phyloP scores from a whole-genome alignment of 1,140 invertebrate species.

The Pseudomyrmex gracilis region DNA sequence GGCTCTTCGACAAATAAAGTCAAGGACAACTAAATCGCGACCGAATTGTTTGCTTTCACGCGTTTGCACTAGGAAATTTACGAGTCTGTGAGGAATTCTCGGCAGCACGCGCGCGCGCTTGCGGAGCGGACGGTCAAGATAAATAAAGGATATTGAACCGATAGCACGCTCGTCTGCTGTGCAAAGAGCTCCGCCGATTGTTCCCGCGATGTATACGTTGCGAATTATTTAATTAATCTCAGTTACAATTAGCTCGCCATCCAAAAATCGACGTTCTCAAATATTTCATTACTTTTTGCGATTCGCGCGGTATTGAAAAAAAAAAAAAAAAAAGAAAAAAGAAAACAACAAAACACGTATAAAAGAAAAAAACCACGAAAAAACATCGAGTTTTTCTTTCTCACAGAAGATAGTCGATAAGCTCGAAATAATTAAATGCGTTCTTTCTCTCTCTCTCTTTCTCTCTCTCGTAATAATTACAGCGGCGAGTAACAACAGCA shows the following conservation, averaged over 20 bases:
- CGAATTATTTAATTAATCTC: conserved; percentile 11
- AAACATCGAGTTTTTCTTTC: too few relatives aligned
- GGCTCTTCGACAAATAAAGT: conserved; percentile 32
- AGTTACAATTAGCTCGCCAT: neutral
- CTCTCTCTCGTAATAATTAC: neutral
- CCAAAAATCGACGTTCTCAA: neutral
- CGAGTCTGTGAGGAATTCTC: conserved; percentile 43
- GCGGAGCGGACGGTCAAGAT: conserved; percentile 3
- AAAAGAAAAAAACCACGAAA: too few relatives aligned
- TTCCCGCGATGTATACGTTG: neutral
- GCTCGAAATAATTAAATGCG: too few relatives aligned
- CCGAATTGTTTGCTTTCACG: conserved; percentile 27
- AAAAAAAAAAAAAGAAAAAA: too few relatives aligned
- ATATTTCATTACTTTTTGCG: too few relatives aligned
- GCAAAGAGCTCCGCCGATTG: neutral
- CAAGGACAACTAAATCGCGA: conserved; percentile 47
- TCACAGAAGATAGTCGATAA: too few relatives aligned
- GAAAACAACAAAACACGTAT: too few relatives aligned
- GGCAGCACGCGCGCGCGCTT: neutral
- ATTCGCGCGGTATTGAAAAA: too few relatives aligned
- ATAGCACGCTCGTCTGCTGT: neutral
- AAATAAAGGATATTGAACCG: conserved; percentile 32
- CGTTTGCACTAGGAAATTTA: conserved; percentile 53
- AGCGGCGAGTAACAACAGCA: neutral
- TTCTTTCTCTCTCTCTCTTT: too few relatives aligned